Conservation (phyloP, 64 coral and sea anemone species). For the Porites australiensis region DNA sequence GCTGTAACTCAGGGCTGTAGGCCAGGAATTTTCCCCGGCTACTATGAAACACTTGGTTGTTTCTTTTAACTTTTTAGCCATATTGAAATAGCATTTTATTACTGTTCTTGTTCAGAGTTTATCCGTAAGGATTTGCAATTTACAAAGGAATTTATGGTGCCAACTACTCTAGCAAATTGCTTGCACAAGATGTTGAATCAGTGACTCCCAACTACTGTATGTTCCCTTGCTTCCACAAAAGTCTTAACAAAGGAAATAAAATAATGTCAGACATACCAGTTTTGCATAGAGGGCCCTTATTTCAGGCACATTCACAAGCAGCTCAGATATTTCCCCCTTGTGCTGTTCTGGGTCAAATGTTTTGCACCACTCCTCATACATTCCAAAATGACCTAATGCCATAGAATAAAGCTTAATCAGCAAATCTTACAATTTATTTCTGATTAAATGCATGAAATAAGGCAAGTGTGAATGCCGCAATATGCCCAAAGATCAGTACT, state of each 20-base stretch:
- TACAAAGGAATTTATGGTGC: too few species aligned
- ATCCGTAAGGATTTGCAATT: too few species aligned
- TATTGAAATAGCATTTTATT: too few species aligned
- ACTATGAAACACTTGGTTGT: too few species aligned
- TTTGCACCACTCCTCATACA: constrained; percentile 87
- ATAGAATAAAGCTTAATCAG: neutral
- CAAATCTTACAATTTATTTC: neutral
- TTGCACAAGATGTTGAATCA: too few species aligned
- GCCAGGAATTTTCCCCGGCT: too few species aligned
- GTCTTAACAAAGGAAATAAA: neutral
- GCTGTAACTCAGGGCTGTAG: too few species aligned
- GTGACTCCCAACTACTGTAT: too few species aligned
- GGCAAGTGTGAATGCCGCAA: neutral
- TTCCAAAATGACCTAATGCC: constrained; percentile 50
- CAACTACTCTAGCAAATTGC: too few species aligned
- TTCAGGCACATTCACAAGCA: constrained; percentile 94
- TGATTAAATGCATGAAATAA: neutral
- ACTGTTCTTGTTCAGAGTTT: too few species aligned
- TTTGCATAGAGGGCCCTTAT: constrained; percentile 95
- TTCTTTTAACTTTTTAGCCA: too few species aligned
- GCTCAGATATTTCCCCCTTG: constrained; percentile 97
- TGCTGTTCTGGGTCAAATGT: constrained; percentile 86
- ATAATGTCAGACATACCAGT: constrained; percentile 64
- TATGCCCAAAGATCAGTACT: neutral
- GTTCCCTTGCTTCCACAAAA: too few species aligned